phyloP scores from a whole-genome alignment of 2,797 vertebrate genomes.

The Rhynchonycteris naso region DNA sequence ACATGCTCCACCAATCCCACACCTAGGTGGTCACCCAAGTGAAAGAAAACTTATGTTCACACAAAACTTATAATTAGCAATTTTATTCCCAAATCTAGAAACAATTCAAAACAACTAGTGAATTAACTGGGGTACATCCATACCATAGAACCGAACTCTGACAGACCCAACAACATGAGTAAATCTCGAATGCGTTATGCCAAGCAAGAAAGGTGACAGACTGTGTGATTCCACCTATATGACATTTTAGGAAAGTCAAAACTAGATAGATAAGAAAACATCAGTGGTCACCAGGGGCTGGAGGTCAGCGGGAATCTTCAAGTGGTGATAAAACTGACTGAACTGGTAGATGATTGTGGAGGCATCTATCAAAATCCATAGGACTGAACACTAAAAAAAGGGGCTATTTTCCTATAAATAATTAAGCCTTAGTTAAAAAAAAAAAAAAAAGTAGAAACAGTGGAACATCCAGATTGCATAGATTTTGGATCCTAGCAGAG shows the following conservation, averaged over 20 bases:
- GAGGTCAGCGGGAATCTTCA: background rate
- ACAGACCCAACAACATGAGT: background rate
- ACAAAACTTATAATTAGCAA: background rate
- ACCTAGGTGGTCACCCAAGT: background rate
- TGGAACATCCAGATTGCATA: background rate
- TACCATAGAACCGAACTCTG: background rate
- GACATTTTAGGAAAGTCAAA: background rate
- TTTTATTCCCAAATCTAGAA: background rate
- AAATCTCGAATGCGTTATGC: background rate
- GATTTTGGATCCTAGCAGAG: background rate
- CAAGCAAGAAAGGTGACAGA: background rate
- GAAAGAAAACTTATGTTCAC: background rate
- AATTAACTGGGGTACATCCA: background rate
- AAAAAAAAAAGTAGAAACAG: background rate
- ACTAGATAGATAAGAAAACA: background rate
- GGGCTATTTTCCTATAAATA: background rate
- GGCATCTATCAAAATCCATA: background rate
- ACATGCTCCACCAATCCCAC: background rate
- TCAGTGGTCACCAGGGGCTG: background rate
- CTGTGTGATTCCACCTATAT: background rate
- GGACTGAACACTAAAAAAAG: background rate
- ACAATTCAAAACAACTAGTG: background rate
- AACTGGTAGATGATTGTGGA: background rate
- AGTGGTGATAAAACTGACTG: background rate
- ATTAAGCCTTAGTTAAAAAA: background rate